phyloP scores from a whole-genome alignment of 2,113 vertebrate genomes.

The Megaceryle maxima region DNA sequence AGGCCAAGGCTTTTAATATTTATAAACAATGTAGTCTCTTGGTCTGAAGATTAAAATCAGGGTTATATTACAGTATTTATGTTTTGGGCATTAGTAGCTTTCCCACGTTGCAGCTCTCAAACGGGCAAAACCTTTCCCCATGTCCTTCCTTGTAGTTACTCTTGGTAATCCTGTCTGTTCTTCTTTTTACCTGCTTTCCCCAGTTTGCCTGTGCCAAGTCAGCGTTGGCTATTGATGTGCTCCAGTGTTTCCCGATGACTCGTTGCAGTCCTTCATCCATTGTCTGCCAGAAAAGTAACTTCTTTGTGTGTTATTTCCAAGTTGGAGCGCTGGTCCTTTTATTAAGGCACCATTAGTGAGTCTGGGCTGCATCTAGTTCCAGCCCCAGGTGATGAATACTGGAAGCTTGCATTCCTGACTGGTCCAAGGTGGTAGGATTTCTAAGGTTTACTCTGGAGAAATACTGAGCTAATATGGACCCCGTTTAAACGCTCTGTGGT shows the following conservation, averaged over 20 bases:
- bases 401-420: background rate
- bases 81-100: background rate
- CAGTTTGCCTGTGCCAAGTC: background rate
- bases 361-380: background rate
- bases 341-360: rapidly evolving
- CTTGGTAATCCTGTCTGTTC: background rate
- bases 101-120: background rate
- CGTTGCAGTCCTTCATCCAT: rapidly evolving
- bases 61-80: background rate
- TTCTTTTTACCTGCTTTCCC: background rate
- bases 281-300: background rate
- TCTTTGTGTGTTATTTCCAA: rapidly evolving
- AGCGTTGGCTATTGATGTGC: rapidly evolving
- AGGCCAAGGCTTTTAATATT: background rate
- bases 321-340: background rate
- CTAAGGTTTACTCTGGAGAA: background rate
- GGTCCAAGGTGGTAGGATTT: background rate
- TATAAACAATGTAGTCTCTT: background rate
- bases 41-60: background rate
- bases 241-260: background rate
- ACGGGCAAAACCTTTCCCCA: background rate
- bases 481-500: background rate
- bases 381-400: rapidly evolving
- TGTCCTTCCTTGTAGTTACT: background rate
- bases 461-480: background rate